A percentile compares a stretch with the other conserved stretches of the same genome.
These are phyloP conservation scores for Drosophila affinis DNA, from an alignment of 2,888 invertebrate genomes.

Conservation along the genomic window DNA sequence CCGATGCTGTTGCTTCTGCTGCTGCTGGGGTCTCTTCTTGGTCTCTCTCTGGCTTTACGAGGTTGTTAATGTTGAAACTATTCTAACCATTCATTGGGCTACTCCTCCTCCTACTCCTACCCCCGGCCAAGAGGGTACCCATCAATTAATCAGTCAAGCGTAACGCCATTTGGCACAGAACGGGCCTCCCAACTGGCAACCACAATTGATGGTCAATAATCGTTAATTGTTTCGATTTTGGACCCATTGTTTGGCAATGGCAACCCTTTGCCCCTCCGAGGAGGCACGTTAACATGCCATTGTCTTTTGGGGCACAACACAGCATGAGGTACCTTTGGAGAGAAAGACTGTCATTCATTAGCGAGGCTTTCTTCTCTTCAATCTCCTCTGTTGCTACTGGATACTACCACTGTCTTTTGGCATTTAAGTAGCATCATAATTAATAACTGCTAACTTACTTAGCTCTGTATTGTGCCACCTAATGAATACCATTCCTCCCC, in stretches of 20 bases:
- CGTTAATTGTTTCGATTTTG: slow-evolving; percentile 63
- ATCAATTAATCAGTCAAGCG: slow-evolving; percentile 71
- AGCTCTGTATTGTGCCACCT: slow-evolving; percentile 57
- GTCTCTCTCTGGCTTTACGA: slow-evolving; percentile 55
- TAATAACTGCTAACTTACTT: slow-evolving; percentile 73
- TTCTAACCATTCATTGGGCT: slow-evolving; percentile 33
- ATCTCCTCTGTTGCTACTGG: slow-evolving; percentile 18
- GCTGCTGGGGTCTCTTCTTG: slow-evolving; percentile 6
- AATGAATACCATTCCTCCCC: slow-evolving; percentile 65
- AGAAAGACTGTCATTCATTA: slow-evolving; percentile 58
- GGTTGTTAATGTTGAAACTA: slow-evolving; percentile 59
- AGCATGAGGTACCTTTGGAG: slow-evolving; percentile 60
- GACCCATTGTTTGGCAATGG: slow-evolving; percentile 33
- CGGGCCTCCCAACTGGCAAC: slow-evolving; percentile 40
- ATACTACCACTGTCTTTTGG: slow-evolving; percentile 6
- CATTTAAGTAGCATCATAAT: slow-evolving; percentile 47
- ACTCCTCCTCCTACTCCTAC: slow-evolving; percentile 23
- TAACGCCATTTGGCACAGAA: slow-evolving; percentile 75
- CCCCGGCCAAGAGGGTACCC: neutral
- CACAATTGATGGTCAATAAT: slow-evolving; percentile 67
- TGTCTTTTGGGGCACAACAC: slow-evolving; percentile 52
- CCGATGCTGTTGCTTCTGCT: slow-evolving; percentile 1
- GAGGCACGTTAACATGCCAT: slow-evolving; percentile 48
- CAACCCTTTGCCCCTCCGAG: slow-evolving; percentile 22
- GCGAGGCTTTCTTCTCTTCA: slow-evolving; percentile 45